Evolutionary conservation across 2,113 vertebrate species (phyloP).

Genomic region (Cichladusa arquata): DNA sequence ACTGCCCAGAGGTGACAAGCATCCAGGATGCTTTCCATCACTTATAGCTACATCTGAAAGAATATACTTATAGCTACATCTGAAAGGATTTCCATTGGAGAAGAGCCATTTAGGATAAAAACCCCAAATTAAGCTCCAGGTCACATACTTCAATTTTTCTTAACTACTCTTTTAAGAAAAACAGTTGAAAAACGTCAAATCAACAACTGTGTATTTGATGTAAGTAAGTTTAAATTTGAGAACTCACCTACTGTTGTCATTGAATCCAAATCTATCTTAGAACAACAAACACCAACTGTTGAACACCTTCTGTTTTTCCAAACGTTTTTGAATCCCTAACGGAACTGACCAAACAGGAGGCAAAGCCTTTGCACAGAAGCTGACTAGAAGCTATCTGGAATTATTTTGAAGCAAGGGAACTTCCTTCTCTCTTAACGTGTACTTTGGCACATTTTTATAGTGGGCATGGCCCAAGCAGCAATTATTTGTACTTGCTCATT

Average conservation of each 20-base stretch:
- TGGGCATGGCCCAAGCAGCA: not conserved
- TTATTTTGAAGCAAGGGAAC: not conserved
- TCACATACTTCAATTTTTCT: not conserved
- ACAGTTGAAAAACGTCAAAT: not conserved
- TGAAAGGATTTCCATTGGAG: not conserved
- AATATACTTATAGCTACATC: not conserved
- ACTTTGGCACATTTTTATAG: constrained; percentile 40
- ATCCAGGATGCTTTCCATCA: not conserved
- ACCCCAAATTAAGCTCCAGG: not conserved
- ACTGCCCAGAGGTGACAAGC: not conserved
- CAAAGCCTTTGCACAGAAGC: not conserved
- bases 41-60: not conserved
- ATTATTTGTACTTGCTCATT: constrained; percentile 17
- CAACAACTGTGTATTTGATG: not conserved
- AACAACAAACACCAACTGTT: not conserved
- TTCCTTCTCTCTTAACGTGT: constrained; percentile 1
- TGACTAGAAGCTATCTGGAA: not conserved
- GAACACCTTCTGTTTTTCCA: not conserved
- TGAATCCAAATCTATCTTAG: not conserved
- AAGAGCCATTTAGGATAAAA: not conserved
- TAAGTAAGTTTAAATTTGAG: not conserved
- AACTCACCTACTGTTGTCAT: not conserved
- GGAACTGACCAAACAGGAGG: not conserved
- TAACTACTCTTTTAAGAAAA: not conserved
- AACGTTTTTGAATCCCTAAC: not conserved